Base-by-base conservation (phyloP, 2,797 vertebrate genomes). In the Aulostomus chinensis region DNA sequence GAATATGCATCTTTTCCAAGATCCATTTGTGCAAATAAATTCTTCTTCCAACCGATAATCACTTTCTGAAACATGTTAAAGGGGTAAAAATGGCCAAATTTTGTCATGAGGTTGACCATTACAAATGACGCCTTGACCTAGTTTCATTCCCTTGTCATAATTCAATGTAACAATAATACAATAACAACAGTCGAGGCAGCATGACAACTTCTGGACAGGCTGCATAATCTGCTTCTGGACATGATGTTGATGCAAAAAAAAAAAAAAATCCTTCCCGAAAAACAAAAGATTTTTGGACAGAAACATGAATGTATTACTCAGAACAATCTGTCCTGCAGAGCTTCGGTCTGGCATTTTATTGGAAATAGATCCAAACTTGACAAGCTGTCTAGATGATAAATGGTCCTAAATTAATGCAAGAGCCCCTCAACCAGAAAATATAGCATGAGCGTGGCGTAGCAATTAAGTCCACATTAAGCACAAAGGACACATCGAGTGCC, bases 321-420 rank as follows among this genome's bases (percentile, higher is more conserved):
- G 36, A 52, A 49, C 41, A 54, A 35, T 58, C 50, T 58, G 53
- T 53, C 68, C 45, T 48, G 38, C 45, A 14, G 35, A 53, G 29
- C 61, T 60, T 14, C 11, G 15, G 38, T 60, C 22, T 49, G 39
- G 6, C 58, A 42, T 61, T 66, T 58, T 57, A 31, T 54, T 73
- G 59, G 66, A 68, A 69, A 59, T 36, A 39, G 58, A 69, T 73
- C 59, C 63, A 13, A 26, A 58, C 63, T 52, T 76, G 77, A 82
- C 70, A 71, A 69, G 68, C 78, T 71, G 73, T 80, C 78, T 63
- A 58, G 42, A 66, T 79, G 83, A 90, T 86, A 74, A 91, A 91
- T 85, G 84, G 64, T 56, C 59, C 67, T 68, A 73, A 81, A 83
- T 79, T 73, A 85, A 84, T 40, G 68, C 57, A 74, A 76, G 46